Conservation (phyloP, 2,797 vertebrate genomes). For the Myioborus melanocephalus region DNA sequence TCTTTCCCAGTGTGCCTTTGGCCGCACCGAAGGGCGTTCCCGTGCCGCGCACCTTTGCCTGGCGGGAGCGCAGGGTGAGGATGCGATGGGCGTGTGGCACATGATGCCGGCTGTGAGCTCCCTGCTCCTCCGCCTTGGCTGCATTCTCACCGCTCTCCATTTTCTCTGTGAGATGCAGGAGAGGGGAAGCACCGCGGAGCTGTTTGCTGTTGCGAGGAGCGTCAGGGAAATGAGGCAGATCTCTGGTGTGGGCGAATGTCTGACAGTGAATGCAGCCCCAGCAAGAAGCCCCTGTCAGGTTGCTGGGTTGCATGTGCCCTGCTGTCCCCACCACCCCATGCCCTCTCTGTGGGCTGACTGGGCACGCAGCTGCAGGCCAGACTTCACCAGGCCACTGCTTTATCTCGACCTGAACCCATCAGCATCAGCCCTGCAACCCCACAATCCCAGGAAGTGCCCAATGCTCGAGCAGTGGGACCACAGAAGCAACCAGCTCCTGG, state of each 20-base stretch:
- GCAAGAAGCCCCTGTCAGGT: background rate
- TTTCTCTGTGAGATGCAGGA: background rate
- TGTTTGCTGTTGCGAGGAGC: background rate
- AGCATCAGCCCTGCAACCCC: background rate
- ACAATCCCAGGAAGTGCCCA: background rate
- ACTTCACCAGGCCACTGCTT: background rate
- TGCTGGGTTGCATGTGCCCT: background rate
- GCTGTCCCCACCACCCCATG: background rate
- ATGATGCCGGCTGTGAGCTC: background rate
- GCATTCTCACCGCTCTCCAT: background rate
- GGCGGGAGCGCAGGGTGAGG: background rate
- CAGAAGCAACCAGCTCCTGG: background rate
- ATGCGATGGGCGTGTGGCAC: background rate
- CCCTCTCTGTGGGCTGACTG: background rate
- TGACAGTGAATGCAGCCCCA: background rate
- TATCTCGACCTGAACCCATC: background rate
- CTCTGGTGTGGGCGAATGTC: accelerated
- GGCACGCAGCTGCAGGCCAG: background rate
- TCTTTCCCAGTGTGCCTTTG: background rate
- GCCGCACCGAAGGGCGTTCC: background rate
- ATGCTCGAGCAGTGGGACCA: background rate
- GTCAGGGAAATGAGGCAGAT: background rate
- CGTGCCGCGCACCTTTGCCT: background rate
- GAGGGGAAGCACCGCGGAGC: background rate
- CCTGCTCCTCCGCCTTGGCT: background rate